These are phyloP conservation scores for Stenolophus ochropezus DNA, from an alignment of 2,888 invertebrate species.

Conservation along the genomic window DNA sequence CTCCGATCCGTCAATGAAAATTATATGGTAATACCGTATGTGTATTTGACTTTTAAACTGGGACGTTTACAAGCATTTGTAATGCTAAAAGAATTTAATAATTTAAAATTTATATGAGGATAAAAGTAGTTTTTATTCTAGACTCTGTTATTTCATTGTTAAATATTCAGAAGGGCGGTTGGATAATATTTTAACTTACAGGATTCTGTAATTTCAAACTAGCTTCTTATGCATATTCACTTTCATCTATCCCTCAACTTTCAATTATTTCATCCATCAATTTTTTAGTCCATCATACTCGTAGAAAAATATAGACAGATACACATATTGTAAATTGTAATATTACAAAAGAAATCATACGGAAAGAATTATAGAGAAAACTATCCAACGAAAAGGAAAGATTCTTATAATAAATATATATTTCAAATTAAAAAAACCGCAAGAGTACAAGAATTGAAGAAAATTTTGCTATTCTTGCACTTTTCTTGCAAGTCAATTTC, in stretches of 20 bases:
- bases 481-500: too few relatives aligned
- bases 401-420: too few relatives aligned
- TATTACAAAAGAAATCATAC: too few relatives aligned
- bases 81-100: slow-evolving; percentile 49
- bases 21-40: slow-evolving; percentile 46
- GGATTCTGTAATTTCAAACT: slow-evolving; percentile 6
- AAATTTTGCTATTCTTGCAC: too few relatives aligned
- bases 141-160: slow-evolving; percentile 10
- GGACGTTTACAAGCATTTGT: slow-evolving; percentile 19
- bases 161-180: not conserved
- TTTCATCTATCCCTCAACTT: not conserved
- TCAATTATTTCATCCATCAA: not conserved
- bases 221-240: not conserved
- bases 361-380: too few relatives aligned
- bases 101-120: slow-evolving; percentile 45
- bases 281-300: not conserved
- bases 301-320: not conserved
- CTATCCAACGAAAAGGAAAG: too few relatives aligned
- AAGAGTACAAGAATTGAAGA: too few relatives aligned
- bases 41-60: slow-evolving; percentile 44
- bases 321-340: too few relatives aligned
- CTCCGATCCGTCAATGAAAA: slow-evolving; percentile 25
- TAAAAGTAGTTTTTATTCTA: slow-evolving; percentile 35
- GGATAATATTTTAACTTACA: not conserved
- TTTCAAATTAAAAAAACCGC: too few relatives aligned